phyloP scores from a whole-genome alignment of 2,888 invertebrate genomes.

The Xanthia icteritia region DNA sequence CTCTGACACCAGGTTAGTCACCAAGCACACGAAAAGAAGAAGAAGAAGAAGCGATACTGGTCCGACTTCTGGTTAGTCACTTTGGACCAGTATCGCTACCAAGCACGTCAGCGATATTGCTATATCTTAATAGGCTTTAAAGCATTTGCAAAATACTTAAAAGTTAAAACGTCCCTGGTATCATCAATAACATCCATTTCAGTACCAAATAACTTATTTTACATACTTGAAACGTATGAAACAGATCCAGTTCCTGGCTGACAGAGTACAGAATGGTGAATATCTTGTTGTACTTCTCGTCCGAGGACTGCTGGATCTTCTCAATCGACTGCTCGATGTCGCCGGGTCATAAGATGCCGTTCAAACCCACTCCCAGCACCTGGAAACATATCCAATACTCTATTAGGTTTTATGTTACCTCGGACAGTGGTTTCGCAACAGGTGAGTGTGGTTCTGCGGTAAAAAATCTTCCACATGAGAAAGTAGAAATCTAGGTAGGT shows the following conservation, averaged over 20 bases:
- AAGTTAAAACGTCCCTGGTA: neutral
- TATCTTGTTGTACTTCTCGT: constrained; percentile 94
- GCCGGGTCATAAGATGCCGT: constrained; percentile 93
- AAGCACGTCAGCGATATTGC: no score
- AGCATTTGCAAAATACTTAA: neutral
- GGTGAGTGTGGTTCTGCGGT: neutral
- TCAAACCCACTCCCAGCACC: constrained; percentile 95
- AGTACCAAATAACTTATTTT: neutral
- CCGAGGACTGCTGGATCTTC: constrained; percentile 92
- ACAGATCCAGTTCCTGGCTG: constrained; percentile 93
- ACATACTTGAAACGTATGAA: constrained; percentile 87
- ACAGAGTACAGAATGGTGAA: constrained; percentile 94
- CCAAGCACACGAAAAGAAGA: no score
- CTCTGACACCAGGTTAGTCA: no score
- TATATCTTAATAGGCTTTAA: no score
- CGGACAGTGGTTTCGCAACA: neutral
- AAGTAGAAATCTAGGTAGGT: no score
- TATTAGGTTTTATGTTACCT: neutral
- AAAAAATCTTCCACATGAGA: neutral
- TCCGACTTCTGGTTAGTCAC: no score
- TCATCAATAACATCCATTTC: neutral
- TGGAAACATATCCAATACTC: constrained; percentile 77
- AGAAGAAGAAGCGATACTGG: no score
- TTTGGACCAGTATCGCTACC: no score
- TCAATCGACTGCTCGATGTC: constrained; percentile 93